phyloP scores from a whole-genome alignment of 2,113 vertebrate genomes.

The Xyliphius kryptos region DNA sequence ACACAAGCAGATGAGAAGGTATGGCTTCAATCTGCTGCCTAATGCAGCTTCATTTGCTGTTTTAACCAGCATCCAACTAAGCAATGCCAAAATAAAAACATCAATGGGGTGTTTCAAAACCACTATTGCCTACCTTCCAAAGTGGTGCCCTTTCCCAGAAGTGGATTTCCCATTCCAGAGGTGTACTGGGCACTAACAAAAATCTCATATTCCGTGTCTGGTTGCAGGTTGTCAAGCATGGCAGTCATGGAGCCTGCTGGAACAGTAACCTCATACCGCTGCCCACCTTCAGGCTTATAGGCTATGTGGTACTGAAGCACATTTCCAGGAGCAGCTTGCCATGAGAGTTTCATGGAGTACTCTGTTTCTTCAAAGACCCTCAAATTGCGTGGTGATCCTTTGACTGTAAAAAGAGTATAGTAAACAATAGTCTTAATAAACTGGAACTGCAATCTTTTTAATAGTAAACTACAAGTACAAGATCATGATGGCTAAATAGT shows the following conservation, averaged over 20 bases:
- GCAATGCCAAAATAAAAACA: no score
- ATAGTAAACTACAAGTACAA: no score
- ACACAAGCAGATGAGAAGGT: neutral
- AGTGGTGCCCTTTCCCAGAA: conserved; percentile 83
- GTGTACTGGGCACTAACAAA: conserved; percentile 83
- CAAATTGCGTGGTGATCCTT: conserved; percentile 82
- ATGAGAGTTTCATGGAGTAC: conserved; percentile 81
- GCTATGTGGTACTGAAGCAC: conserved; percentile 82
- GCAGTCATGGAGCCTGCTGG: conserved; percentile 71
- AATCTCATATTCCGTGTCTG: conserved; percentile 79
- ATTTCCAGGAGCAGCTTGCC: conserved; percentile 82
- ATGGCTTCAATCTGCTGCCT: neutral
- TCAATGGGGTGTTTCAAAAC: no score
- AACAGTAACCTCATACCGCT: conserved; percentile 77
- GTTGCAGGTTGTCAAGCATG: conserved; percentile 71
- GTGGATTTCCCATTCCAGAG: conserved; percentile 80
- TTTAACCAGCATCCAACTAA: no score
- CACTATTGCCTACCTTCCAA: conserved; percentile 86
- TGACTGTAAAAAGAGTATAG: no score
- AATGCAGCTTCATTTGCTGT: neutral
- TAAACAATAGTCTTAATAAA: no score
- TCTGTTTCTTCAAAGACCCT: conserved; percentile 80
- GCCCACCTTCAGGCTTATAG: conserved; percentile 78
- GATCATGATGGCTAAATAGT: no score
- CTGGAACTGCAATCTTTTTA: no score